A percentile compares a stretch with the other conserved stretches of the same genome.
phyloP scores from a whole-genome alignment of 2,797 vertebrate genomes.

The Anolis apletophallus region DNA sequence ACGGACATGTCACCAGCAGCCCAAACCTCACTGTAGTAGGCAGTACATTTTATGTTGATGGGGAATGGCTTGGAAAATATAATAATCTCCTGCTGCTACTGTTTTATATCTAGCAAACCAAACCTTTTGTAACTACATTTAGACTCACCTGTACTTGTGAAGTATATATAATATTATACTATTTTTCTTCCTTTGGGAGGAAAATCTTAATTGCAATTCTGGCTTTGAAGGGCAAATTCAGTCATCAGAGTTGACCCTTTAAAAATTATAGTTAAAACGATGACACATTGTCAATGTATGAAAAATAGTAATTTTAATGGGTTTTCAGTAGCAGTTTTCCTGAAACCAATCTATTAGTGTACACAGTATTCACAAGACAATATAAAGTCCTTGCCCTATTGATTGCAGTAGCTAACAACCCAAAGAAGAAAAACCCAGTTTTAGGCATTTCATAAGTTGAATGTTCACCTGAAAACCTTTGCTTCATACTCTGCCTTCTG shows the following conservation, averaged over 20 bases:
- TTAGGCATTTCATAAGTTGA: background rate
- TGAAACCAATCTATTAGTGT: background rate
- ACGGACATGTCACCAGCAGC: background rate
- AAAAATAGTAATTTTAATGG: background rate
- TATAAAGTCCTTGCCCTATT: fast-evolving
- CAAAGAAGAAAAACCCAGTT: fast-evolving
- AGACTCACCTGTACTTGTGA: background rate
- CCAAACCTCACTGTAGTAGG: background rate
- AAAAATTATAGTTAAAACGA: slow-evolving; percentile 5
- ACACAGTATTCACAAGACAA: fast-evolving
- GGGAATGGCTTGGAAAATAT: background rate
- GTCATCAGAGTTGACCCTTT: background rate
- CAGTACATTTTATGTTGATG: background rate
- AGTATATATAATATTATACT: background rate
- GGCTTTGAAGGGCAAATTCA: background rate
- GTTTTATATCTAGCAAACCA: background rate
- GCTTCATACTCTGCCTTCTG: slow-evolving; percentile 40
- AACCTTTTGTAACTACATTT: background rate
- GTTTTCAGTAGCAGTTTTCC: background rate
- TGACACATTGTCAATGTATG: background rate
- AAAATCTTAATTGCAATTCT: background rate
- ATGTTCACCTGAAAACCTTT: slow-evolving; percentile 47
- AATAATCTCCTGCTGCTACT: background rate
- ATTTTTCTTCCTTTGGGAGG: background rate
- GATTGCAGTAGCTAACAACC: background rate